A percentile compares a stretch with the other conserved stretches of the same genome.
These are phyloP conservation scores for Solen grandis DNA, from an alignment of 1,140 invertebrate genomes.

Conservation along the genomic window DNA sequence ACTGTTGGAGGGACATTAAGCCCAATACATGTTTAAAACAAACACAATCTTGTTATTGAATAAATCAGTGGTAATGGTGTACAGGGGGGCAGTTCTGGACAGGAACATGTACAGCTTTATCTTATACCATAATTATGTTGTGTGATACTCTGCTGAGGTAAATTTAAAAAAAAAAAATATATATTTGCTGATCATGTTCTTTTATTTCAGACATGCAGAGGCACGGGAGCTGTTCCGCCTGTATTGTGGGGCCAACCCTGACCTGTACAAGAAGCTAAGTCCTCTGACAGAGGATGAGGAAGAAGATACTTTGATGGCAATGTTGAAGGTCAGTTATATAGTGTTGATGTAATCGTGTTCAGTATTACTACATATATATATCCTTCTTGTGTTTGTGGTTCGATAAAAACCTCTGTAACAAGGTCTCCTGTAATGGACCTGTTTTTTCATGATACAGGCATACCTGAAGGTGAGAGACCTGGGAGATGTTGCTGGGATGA, in stretches of 20 bases:
- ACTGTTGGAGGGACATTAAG: too few species aligned
- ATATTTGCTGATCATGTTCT: not conserved
- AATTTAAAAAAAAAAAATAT: not conserved
- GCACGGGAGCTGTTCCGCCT: slow-evolving; percentile 1
- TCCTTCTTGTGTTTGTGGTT: not conserved
- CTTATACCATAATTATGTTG: not conserved
- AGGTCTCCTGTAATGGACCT: not conserved
- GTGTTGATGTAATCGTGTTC: not conserved
- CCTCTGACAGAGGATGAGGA: slow-evolving; percentile 47
- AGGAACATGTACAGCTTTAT: not conserved
- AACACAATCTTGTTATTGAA: not conserved
- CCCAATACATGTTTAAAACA: not conserved
- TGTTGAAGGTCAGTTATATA: slow-evolving; percentile 14
- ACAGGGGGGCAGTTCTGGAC: not conserved
- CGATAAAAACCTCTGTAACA: not conserved
- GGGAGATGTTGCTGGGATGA: slow-evolving; percentile 9
- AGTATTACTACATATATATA: not conserved
- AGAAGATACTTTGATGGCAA: not conserved
- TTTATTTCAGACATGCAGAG: slow-evolving; percentile 1
- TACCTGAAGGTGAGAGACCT: slow-evolving; percentile 29
- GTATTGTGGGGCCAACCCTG: slow-evolving; percentile 5
- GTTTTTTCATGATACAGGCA: not conserved
- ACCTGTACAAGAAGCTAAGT: slow-evolving; percentile 21
- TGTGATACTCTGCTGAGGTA: not conserved
- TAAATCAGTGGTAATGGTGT: not conserved